Percentiles rank a stretch among this genome's conserved stretches.
These are phyloP conservation scores for Procambarus virginalis DNA, from an alignment of 1,140 invertebrate species.

Conservation along the genomic window DNA sequence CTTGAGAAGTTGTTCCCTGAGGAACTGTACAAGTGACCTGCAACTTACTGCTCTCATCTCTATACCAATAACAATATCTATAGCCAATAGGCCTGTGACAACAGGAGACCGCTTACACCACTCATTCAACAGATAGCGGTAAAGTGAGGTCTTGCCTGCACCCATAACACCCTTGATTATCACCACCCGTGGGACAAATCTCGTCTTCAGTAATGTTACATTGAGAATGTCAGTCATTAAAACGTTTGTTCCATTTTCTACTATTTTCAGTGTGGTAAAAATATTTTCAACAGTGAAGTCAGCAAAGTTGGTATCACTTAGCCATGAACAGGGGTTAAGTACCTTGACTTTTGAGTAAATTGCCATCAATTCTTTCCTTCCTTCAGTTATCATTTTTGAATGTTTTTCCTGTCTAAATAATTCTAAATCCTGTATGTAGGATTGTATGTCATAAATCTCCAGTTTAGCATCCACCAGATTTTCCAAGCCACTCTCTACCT, in stretches of 20 bases:
- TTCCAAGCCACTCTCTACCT: constrained; percentile 19
- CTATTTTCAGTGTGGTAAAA: constrained; percentile 39
- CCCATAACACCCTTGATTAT: constrained; percentile 64
- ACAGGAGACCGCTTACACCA: constrained; percentile 51
- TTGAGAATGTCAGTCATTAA: constrained; percentile 40
- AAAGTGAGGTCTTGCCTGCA: constrained; percentile 60
- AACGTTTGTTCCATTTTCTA: constrained; percentile 14
- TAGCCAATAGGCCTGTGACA: constrained; percentile 34
- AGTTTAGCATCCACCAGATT: constrained; percentile 21
- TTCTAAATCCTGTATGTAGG: constrained; percentile 35
- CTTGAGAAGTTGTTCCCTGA: constrained; percentile 61
- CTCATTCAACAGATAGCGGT: constrained; percentile 60
- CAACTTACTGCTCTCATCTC: constrained; percentile 50
- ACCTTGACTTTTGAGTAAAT: constrained; percentile 38
- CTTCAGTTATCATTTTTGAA: constrained; percentile 51
- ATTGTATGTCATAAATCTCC: constrained; percentile 19
- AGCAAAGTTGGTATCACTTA: constrained; percentile 42
- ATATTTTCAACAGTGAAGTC: constrained; percentile 49
- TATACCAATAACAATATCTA: constrained; percentile 59
- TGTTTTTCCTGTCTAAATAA: constrained; percentile 39
- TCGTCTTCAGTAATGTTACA: constrained; percentile 21
- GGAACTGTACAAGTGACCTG: constrained; percentile 57
- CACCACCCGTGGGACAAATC: constrained; percentile 51
- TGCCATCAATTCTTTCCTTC: constrained; percentile 43
- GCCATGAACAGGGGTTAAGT: constrained; percentile 52